Evolutionary conservation across 2,888 invertebrate species (phyloP), one percentile per base, ranked within the genome.

Genomic region (Apamea epomidion): DNA sequence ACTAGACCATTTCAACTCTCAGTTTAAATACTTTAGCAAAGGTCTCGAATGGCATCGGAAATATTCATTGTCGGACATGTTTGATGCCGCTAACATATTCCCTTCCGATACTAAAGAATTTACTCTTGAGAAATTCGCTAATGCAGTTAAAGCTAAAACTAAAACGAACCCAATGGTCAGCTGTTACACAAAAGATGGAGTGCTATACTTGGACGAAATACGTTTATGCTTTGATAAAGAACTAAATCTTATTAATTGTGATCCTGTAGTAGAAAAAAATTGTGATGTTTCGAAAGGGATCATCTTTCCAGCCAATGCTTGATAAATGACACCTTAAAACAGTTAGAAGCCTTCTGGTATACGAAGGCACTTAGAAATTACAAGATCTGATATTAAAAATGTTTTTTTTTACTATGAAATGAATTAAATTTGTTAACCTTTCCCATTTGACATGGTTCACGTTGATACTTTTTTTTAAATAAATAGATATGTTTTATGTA

Each of bases 161-260:
- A 37, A 37, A 37, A 37, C 5, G 37, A 6, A 37, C 6, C 37
- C 37, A 37, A 37, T 37, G 37, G 37, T 37, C 37, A 37, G 37
- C 37, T 37, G 37, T 37, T 37, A 37, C 37, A 37, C 37, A 37
- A 37, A 37, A 37, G 37, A 37, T 37, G 37, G 37, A 37, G 37
- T 37, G 37, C 37, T 37, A 37, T 37, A 37, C 37, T 37, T 37
- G 37, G 37, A 37, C 3, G 37, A 37, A 37, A 37, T 54, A 65
- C 96, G 98, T 42, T 96, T 98, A 75, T 98, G 98, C 90, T 98
- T 98, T 87, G 96, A 98, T 91, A 98, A 98, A 91, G 92, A 93
- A 0, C 93, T 98, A 60, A 92, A 97, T 62, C 89, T 98, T 29
- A 97, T 97, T 16, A 97, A 98, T 91, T 98, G 98, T 91, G 97